Evolutionary conservation across 2,797 vertebrate genomes (phyloP), one percentile per base, ranked within the genome.

Genomic region (Muscicapa striata): DNA sequence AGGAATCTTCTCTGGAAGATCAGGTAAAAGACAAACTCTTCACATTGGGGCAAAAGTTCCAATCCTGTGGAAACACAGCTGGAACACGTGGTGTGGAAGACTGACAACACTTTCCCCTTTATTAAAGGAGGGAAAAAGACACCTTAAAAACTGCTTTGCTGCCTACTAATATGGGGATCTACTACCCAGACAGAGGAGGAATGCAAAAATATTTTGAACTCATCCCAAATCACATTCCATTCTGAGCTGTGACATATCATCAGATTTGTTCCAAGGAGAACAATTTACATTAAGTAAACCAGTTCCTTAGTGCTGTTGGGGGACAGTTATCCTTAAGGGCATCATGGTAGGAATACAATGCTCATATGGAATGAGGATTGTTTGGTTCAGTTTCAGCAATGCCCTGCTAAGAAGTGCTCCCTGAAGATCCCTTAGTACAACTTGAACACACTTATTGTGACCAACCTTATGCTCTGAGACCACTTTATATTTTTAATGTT

Each of bases 371-470:
- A 69, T 0, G 3, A 63, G 55, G 36, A 40, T 48, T 2, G 7
- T 58, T 87, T 85, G n/a, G 36, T 78, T 62, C 69, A 51, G 9
- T 62, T 92, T 89, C 84, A 92, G 43, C 59, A 84, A 59, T 30
- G n/a, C 4, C 24, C 51, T 52, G 46, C 41, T 94, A 61, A 75
- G 75, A 73, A 70, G 2, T 7, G 4, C 36, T 92, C 61, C 77
- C 81, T 77, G 63, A 90, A 92, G 72, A 55, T 36, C 32, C 23
- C 41, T 48, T 29, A 34, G 43, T n/a, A 70, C 51, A 81, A 49
- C 26, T 62, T 63, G 62, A 93, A 82, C 40, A 70, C 4, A 11
- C 15, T 45, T 69, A 38, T 5, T 52, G 40, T 90, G 79, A 76
- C 51, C 62, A 67, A 40, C 3, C 3, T 72, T 43, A 61, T 59